Conservation (phyloP, 23 tunicate genomes). For the Oikopleura vanhoeffeni region DNA sequence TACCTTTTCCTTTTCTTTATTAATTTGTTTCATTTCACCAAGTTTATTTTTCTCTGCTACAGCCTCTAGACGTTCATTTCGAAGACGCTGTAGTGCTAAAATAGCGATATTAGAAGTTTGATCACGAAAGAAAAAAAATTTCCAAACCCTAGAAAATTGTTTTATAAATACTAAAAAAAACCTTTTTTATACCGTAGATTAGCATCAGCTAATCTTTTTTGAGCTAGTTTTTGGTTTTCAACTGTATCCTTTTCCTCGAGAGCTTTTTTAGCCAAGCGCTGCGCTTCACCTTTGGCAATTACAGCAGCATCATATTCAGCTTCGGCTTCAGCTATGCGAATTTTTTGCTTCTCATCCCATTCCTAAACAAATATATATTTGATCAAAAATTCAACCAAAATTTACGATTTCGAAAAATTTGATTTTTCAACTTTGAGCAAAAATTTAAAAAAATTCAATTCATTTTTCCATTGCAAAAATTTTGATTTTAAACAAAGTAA, state of each 20-base stretch:
- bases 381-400: too few species aligned
- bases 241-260: not conserved
- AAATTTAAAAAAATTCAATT: too few species aligned
- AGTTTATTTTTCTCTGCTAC: not conserved
- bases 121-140: too few species aligned
- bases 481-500: too few species aligned
- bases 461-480: too few species aligned
- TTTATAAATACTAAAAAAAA: too few species aligned
- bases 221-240: not conserved
- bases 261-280: not conserved
- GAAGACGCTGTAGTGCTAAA: not conserved
- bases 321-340: not conserved
- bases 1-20: not conserved
- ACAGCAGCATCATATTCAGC: not conserved
- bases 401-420: too few species aligned
- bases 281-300: not conserved
- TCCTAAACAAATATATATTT: too few species aligned
- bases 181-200: not conserved
- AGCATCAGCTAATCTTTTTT: not conserved
- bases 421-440: too few species aligned
- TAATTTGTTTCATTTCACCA: not conserved
- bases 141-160: too few species aligned
- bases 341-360: too few species aligned
- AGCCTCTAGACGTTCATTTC: not conserved
- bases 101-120: too few species aligned